Evolutionary conservation across 2,113 vertebrate genomes (phyloP).

Genomic region (Sorex araneus): DNA sequence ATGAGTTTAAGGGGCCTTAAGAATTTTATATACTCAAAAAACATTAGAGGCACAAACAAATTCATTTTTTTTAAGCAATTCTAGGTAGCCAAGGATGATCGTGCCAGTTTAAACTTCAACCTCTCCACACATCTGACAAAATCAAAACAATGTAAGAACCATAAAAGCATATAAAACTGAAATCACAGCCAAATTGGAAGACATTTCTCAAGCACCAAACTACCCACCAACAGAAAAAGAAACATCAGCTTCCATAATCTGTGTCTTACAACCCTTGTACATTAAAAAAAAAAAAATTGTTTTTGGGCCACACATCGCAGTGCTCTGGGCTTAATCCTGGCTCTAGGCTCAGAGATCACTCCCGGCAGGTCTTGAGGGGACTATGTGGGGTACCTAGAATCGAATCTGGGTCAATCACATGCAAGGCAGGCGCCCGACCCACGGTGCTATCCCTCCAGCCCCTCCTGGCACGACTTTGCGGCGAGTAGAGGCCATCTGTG

Average conservation of each 20-base stretch:
- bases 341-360: too few species aligned
- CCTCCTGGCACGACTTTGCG: neutral
- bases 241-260: neutral
- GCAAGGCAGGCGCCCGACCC: too few species aligned
- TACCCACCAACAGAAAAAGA: conserved; percentile 12
- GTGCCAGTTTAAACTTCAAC: neutral
- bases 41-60: conserved; percentile 31
- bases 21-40: neutral
- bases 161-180: conserved; percentile 7
- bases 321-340: too few species aligned
- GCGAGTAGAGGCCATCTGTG: neutral
- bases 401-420: too few species aligned
- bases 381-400: too few species aligned
- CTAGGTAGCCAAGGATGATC: neutral
- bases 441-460: too few species aligned
- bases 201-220: conserved; percentile 3
- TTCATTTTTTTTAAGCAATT: conserved; percentile 3
- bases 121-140: neutral
- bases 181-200: neutral
- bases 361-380: too few species aligned
- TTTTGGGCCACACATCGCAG: too few species aligned
- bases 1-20: conserved; percentile 37
- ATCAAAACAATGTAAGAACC: conserved; percentile 41
- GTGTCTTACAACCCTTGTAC: neutral
- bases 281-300: too few species aligned